A percentile compares a stretch with the other conserved stretches of the same genome.
Evolutionary conservation across 2,888 invertebrate species (phyloP).

Genomic region (Parthenolecanium corni): DNA sequence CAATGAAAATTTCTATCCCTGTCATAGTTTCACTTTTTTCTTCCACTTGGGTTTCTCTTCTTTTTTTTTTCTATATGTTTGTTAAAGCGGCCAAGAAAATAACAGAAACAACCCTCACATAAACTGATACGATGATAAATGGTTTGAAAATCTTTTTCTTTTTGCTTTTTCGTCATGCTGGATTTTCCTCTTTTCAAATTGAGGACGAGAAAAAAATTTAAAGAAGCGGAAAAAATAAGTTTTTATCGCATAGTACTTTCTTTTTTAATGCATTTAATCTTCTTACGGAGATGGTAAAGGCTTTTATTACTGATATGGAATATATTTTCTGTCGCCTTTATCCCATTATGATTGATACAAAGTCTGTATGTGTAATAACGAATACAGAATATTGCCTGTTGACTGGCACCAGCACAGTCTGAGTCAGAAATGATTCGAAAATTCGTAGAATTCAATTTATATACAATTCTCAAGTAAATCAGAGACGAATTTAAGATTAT

Average conservation of each 20-base stretch:
- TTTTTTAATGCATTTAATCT: slow-evolving; percentile 1
- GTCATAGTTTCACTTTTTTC: slow-evolving; percentile 1
- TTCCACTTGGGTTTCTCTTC: background rate
- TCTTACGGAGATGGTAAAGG: background rate
- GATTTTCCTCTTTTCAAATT: background rate
- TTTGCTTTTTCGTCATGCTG: background rate
- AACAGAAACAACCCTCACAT: background rate
- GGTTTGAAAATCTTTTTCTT: slow-evolving; percentile 11
- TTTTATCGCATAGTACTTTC: background rate
- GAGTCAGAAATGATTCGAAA: too few relatives aligned
- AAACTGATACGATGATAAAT: slow-evolving; percentile 23
- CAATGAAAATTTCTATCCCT: slow-evolving; percentile 7
- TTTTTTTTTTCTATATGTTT: too few relatives aligned
- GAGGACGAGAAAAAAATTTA: slow-evolving; percentile 2
- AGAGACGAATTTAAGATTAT: too few relatives aligned
- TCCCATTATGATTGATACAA: background rate
- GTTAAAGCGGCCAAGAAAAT: too few relatives aligned
- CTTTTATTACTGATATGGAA: background rate
- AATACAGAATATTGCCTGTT: too few relatives aligned
- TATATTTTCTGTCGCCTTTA: background rate
- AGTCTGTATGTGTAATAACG: too few relatives aligned
- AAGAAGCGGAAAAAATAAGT: slow-evolving; percentile 16
- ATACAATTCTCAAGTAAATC: too few relatives aligned
- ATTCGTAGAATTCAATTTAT: too few relatives aligned
- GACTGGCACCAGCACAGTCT: too few relatives aligned